Evolutionary conservation across 2,113 vertebrate species (phyloP), one percentile per base, ranked within the genome.

Genomic region (Heptranchias perlo): DNA sequence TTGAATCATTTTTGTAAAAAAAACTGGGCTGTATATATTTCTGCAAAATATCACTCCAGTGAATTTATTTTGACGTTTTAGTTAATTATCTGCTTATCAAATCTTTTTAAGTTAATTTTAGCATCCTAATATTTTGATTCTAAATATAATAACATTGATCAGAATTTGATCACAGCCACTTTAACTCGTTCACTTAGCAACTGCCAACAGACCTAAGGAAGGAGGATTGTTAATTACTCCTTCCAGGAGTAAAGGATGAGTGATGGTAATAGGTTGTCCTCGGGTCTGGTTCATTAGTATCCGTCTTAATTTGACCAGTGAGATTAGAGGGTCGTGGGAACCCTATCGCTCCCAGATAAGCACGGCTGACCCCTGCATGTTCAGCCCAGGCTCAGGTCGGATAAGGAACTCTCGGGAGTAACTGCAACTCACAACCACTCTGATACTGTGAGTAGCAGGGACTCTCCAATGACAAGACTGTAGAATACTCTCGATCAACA

Each of bases 171-270:
- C 39, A 52, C 89, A 92, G 6, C 76, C 54, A 28, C 65, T 96
- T 96, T 76, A 96, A 96, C 44, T 67, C 4, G 65, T 31, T 67
- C 58, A 16, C 64, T 28, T 31, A 47, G 39, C 44, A 67, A 28
- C 28, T 8, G 1, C 61, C 91, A 93, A 16, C 54, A 94, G 84
- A 47, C 58, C 47, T 76, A 7, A 78, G 69, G 78, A 16, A 96
- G 4, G 76, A 67, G 82, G 49, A 28, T 21, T 86, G 16, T 95
- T 28, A 91, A 14, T 86, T 67, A 61, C 0, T 96, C 94, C 58
- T 39, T 89, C 67, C 73, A 4, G 96, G 44, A 82, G 73, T 87
- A 96, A 96, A 96, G 0, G 49, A 31, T 96, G 96, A 21, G 94
- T 95, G 96, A 87, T 96, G 49, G 96, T 35, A 97, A 96, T 96